Evolutionary conservation across 2,888 invertebrate species (phyloP), one percentile per base, ranked within the genome.

Genomic region (Lochmaea crataegi): DNA sequence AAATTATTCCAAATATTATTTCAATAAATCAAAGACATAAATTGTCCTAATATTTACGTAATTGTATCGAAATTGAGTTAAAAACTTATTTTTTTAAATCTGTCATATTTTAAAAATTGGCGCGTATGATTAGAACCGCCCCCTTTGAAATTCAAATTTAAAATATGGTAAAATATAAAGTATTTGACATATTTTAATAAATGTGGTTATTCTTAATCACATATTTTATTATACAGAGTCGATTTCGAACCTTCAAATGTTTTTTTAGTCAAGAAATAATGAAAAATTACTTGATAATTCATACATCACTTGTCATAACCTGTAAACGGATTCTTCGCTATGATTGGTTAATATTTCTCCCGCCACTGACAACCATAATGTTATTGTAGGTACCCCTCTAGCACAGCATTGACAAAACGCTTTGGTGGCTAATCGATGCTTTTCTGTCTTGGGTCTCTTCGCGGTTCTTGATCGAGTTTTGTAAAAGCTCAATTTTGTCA

Each of bases 311-410:
- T 71, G 69, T 53, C 73, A 75, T 76, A 76, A 76, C 77, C 74
- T 76, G 56, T 57, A 74, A 74, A 65, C 51, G 68, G 75, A 72
- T 68, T 32, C 56, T n/a, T 60, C 57, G 10, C n/a, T 71, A 18
- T 77, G 78, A 82, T 83, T 83, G 83, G 83, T 75, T 74, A 66
- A 75, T 72, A 78, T 79, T 73, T 82, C 82, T 83, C 83, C 83
- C 83, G 83, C 83, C 82, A 83, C 80, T 79, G 73, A 76, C 68
- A 61, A 72, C 76, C 73, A 77, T 79, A 79, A 78, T 85, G 83
- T 84, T 85, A 85, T 84, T 84, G 84, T 84, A 80, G 82, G 83
- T 84, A 85, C 84, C 85, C 85, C 85, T 85, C 84, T 84, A 84
- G 83, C 74, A 78, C 77, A 71, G 78, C 80, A 85, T 82, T 85